Evolutionary conservation across 35 echinoderm and acorn worm species (phyloP).

Genomic region (Lytechinus pictus): DNA sequence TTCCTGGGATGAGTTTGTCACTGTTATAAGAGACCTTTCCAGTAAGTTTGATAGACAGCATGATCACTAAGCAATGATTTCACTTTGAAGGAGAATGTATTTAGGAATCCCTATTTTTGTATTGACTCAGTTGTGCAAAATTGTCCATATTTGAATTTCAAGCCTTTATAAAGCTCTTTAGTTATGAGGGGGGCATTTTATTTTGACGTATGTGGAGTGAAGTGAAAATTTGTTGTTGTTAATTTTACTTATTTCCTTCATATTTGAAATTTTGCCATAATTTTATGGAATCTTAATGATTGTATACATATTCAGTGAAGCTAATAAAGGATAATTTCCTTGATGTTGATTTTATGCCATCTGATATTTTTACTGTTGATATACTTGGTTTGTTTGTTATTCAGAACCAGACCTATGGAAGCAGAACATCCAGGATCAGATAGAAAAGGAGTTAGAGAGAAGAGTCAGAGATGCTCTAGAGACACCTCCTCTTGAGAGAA

Average conservation of each 20-base stretch:
- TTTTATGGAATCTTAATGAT: not conserved
- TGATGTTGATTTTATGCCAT: not conserved
- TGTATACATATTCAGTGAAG: not conserved
- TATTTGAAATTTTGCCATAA: not conserved
- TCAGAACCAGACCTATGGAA: slow-evolving; percentile 87
- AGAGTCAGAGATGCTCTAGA: slow-evolving; percentile 90
- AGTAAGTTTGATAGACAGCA: not conserved
- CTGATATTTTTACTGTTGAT: not conserved
- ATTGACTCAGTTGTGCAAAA: too few relatives aligned
- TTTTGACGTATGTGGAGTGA: not conserved
- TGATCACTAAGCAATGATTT: not conserved
- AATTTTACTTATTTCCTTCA: not conserved
- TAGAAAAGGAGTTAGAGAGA: slow-evolving; percentile 89
- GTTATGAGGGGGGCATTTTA: not conserved
- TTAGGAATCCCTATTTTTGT: too few relatives aligned
- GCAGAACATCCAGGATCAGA: slow-evolving; percentile 76
- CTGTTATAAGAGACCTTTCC: not conserved
- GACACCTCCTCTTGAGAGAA: slow-evolving; percentile 93
- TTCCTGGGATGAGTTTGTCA: slow-evolving; percentile 24
- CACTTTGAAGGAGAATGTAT: not conserved
- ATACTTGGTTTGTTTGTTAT: slow-evolving; percentile 24
- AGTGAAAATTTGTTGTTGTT: not conserved
- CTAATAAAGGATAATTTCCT: not conserved
- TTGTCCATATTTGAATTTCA: too few relatives aligned
- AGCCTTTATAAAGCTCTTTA: too few relatives aligned